A percentile compares a stretch with the other conserved stretches of the same genome.
phyloP scores from a whole-genome alignment of 2,888 invertebrate species.

The Lasioglossum villosulum region DNA sequence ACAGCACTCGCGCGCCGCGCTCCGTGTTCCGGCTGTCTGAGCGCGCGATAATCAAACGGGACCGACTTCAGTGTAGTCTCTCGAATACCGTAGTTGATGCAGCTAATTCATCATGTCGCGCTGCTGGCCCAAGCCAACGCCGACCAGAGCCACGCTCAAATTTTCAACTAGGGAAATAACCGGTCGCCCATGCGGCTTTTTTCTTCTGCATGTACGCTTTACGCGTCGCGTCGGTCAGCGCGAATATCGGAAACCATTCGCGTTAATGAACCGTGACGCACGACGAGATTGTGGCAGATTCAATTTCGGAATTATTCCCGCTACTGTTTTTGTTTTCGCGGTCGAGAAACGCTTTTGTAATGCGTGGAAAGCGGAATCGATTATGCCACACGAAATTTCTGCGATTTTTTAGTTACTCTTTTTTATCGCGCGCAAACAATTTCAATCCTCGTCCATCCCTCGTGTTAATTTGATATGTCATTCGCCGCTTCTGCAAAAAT shows the following conservation, averaged over 20 bases:
- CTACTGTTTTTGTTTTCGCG: not conserved
- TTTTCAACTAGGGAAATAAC: conserved; percentile 21
- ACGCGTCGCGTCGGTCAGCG: not conserved
- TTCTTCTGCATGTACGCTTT: not conserved
- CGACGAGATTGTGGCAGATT: conserved; percentile 1
- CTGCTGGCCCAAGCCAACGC: not conserved
- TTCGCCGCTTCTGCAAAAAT: not conserved
- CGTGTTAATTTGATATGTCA: not conserved
- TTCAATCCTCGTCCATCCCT: not conserved
- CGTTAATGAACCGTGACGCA: conserved; percentile 1
- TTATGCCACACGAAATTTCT: not conserved
- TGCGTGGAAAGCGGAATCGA: not conserved
- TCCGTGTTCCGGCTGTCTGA: conserved; percentile 36
- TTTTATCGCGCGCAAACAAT: not conserved
- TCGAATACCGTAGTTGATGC: conserved; percentile 48
- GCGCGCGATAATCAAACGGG: conserved; percentile 37
- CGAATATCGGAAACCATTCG: not conserved
- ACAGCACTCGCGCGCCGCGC: not conserved
- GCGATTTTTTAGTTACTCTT: not conserved
- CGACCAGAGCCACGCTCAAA: conserved; percentile 8
- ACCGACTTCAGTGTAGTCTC: conserved; percentile 18
- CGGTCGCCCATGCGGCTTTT: not conserved
- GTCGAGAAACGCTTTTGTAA: not conserved
- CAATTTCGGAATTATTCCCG: not conserved
- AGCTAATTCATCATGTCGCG: conserved; percentile 56